Evolutionary conservation across 2,797 vertebrate genomes (phyloP), one percentile per base, ranked within the genome.

Genomic region (Hyperoplus lanceolatus): DNA sequence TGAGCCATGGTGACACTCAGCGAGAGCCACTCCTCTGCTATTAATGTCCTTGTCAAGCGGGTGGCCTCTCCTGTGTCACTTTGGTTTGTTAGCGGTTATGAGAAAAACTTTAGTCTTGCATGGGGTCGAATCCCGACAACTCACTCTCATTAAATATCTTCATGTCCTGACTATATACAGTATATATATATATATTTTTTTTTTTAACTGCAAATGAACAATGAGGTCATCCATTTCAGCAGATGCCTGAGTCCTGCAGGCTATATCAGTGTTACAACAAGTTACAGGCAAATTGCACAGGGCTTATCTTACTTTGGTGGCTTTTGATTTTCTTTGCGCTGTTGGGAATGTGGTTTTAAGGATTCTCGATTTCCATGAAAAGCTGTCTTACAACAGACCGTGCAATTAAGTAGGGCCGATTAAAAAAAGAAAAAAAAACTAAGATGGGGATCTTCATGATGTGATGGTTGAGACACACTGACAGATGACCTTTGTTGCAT

Each of bases 1-100:
- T 91, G 93, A 90, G 85, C 86, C 91, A 87, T 85, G 89, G 86
- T 86, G 91, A 90, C 88, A 87, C 89, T 84, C 89, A 67, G 87
- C 10, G 29, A 90, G 79, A 79, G 49, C 70, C 89, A 63, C 86
- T 90, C 79, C 84, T 80, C 83, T 15, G 77, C 85, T 82, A 86
- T 92, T 89, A 82, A 91, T 92, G 88, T 87, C 67, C 77, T 56
- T 80, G 85, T 90, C 87, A 84, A 50, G 70, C 57, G 8, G 64
- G 61, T 79, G 62, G 77, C n/a, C 79, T 77, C 60, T 58, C 66
- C 59, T n/a, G 56, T 75, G 78, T 87, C 86, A 74, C 75, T 86
- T 75, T 79, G 70, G 66, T 86, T 77, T 84, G 57, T 83, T 71
- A 42, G 66, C 29, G 41, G 42, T 66, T 46, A 57, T 6, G 4